Evolutionary conservation across 2,113 vertebrate species (phyloP), one percentile per base, ranked within the genome.

Genomic region (Ornithorhynchus anatinus): DNA sequence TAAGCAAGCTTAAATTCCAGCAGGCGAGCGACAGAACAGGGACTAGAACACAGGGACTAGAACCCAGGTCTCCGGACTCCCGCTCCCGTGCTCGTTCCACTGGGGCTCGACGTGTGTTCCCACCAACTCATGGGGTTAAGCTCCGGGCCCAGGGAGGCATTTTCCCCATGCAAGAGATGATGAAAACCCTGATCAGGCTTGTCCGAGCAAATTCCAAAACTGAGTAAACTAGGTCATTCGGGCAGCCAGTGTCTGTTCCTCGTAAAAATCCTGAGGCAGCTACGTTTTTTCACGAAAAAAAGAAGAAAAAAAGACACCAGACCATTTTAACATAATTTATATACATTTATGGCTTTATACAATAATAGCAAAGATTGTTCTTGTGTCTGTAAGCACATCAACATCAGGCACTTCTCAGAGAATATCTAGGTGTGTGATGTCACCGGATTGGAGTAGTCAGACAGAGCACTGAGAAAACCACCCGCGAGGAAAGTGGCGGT

Each of bases 301-400:
- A 74, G 84, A 73, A 88, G 67, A 91, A 92, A 90, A 84, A 91
- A 89, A 84, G 83, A 92, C 90, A 88, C 80, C 89, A 88, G 85
- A 86, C 84, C 87, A 92, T 87, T 92, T 87, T 86, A 92, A 93
- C 91, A 85, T 90, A 80, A 93, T 94, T 93, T 96, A 95, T 96
- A 89, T 95, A 96, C 94, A 95, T 91, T 92, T 95, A 96, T 95
- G 94, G 94, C 94, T 96, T 95, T 94, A 92, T 94, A 95, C 95
- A 96, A 84, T 86, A 87, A 92, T 84, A 93, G 90, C 88, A 91
- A 94, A 88, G 89, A 94, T 94, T 92, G 92, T 94, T 94, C 92
- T 94, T 92, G 85, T 93, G 88, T 94, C 86, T 92, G 85, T 67
- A 93, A 88, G 89, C 92, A 94, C 89, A 94, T 77, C 85, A 79